phyloP scores from a whole-genome alignment of 2,797 vertebrate genomes.

The Fistularia commersonii region DNA sequence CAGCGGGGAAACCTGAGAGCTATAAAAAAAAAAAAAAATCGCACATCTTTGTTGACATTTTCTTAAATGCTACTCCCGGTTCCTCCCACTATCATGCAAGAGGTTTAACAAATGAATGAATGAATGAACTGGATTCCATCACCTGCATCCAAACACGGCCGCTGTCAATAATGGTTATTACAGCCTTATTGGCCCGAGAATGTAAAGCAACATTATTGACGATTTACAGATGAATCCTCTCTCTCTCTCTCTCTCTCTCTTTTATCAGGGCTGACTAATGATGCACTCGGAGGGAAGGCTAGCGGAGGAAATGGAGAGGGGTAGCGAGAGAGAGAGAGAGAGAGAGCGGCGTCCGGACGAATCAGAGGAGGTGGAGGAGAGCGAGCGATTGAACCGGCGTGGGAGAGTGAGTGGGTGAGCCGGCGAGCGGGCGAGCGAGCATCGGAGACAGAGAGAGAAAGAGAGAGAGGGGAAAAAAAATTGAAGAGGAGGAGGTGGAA shows the following conservation, averaged over 20 bases:
- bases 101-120: no score
- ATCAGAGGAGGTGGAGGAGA: constrained; percentile 44
- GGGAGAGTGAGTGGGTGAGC: constrained; percentile 58
- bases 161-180: no score
- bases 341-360: constrained; percentile 45
- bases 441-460: constrained; percentile 24
- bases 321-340: constrained; percentile 50
- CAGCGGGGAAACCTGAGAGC: no score
- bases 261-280: constrained; percentile 39
- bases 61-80: no score
- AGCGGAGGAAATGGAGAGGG: constrained; percentile 49
- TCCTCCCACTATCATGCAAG: no score
- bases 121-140: no score
- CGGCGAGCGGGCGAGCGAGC: constrained; percentile 2
- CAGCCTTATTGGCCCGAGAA: no score
- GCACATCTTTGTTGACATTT: no score
- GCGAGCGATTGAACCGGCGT: constrained; percentile 49
- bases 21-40: no score
- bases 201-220: no score
- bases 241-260: background rate
- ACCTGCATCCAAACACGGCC: no score
- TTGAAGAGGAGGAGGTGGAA: constrained; percentile 38
- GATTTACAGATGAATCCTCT: constrained; percentile 27
- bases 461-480: constrained; percentile 14
- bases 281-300: constrained; percentile 38